Conservation (phyloP, 2,113 vertebrate species). For the Zapus hudsonius region DNA sequence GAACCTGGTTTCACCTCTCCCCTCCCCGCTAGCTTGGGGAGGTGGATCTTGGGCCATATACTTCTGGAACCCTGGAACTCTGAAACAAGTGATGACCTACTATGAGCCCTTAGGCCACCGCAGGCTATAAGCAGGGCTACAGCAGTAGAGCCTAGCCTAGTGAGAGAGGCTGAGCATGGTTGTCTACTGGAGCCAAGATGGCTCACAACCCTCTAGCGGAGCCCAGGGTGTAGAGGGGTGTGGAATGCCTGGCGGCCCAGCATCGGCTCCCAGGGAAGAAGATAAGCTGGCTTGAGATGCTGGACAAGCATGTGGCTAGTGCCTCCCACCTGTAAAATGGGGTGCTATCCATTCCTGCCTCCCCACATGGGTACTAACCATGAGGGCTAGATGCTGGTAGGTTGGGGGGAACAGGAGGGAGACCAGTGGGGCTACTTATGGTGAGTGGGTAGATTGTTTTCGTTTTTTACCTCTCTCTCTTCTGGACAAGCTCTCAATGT, state of each 20-base stretch:
- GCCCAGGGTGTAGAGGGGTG: not conserved
- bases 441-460: not conserved
- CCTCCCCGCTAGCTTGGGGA: no score
- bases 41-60: no score
- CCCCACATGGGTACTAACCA: rapidly evolving
- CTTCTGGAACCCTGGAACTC: no score
- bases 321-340: not conserved
- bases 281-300: not conserved
- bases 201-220: not conserved
- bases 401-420: no score
- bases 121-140: not conserved
- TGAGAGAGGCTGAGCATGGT: rapidly evolving
- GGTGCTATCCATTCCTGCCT: rapidly evolving
- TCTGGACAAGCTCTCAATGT: not conserved
- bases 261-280: not conserved
- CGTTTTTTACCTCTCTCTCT: not conserved
- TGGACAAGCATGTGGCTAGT: not conserved
- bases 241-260: rapidly evolving
- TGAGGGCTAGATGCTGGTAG: rapidly evolving
- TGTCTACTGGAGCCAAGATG: not conserved
- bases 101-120: not conserved
- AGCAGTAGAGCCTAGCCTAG: no score
- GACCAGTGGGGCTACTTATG: rapidly evolving
- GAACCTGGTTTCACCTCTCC: no score
- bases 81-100: no score